Evolutionary conservation across 2,113 vertebrate species (phyloP), one percentile per base, ranked within the genome.

Genomic region (Cyanoderma ruficeps): DNA sequence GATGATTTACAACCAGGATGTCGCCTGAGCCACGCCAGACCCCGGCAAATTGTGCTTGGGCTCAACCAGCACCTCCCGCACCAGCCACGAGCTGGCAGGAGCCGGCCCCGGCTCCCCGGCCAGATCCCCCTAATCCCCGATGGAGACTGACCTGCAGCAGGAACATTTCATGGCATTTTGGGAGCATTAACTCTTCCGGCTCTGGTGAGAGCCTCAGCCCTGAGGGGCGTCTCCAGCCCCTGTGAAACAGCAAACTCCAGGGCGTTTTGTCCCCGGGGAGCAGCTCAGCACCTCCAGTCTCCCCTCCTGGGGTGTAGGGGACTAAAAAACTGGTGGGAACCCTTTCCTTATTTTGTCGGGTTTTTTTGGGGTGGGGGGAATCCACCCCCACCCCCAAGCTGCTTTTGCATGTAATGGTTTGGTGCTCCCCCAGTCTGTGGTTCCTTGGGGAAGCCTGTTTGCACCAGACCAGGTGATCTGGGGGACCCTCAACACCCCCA

Each of bases 91-190:
- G 28, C 64, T 46, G 20, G 79, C 49, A 83, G 61, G 60, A 67
- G 28, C 64, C 46, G 20, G 79, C 49, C 86, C 64, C 25, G 37
- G 65, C 96, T 89, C 91, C 72, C 42, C 10, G 22, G 87, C 33
- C 92, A 84, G 91, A 87, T 93, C 67, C 69, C 81, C 69, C 44
- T 96, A 94, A 94, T 94, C 92, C 93, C 91, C 9, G 7, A 9
- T 24, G 93, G 89, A 91, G 92, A 89, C 92, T 81, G 95, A 96
- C 95, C 95, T 96, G 96, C 72, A 47, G 50, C 81, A 81, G 89
- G 95, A 77, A n/a, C 77, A 15, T 83, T 80, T 91, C 55, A 84
- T 7, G 55, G 91, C 61, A 53, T 82, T 90, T 75, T 24, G 53
- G 93, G 59, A 94, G 77, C 74, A 13, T 94, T 96, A 94, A 95